Evolutionary conservation across 1,140 invertebrate genomes (phyloP).

Genomic region (Trypoxylus dichotomus): DNA sequence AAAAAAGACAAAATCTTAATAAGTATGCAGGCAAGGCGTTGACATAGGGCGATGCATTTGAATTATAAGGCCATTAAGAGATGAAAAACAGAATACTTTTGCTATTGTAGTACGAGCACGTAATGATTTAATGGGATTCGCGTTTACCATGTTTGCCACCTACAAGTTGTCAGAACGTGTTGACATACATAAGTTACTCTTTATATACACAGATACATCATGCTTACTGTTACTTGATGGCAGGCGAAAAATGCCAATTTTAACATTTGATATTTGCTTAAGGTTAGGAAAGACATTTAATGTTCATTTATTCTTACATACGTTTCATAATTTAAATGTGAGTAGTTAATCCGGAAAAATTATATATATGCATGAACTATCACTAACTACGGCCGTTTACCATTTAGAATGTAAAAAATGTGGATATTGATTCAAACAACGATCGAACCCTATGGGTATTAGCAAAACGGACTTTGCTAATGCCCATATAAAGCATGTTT

Average conservation of each 20-base stretch:
- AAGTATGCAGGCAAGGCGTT: slow-evolving; percentile 1
- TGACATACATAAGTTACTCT: neutral
- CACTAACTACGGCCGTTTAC: no score
- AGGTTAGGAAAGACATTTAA: neutral
- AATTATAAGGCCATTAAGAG: slow-evolving; percentile 1
- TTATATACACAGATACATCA: neutral
- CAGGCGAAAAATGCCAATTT: neutral
- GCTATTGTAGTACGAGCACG: slow-evolving; percentile 3
- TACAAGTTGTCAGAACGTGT: slow-evolving; percentile 13
- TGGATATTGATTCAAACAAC: no score
- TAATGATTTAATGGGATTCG: slow-evolving; percentile 5
- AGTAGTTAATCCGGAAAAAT: neutral
- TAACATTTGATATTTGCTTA: neutral
- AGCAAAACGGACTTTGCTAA: no score
- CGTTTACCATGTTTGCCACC: neutral
- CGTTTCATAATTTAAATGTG: neutral
- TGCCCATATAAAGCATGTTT: no score
- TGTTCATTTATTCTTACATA: neutral
- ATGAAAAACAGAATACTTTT: neutral
- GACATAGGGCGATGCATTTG: slow-evolving; percentile 5
- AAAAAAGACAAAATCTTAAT: neutral
- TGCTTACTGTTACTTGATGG: neutral
- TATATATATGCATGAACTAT: no score
- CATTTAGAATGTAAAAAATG: no score
- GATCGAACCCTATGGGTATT: no score